Evolutionary conservation across 2,797 vertebrate species (phyloP), one percentile per base, ranked within the genome.

Genomic region (Sebastes flavidus): DNA sequence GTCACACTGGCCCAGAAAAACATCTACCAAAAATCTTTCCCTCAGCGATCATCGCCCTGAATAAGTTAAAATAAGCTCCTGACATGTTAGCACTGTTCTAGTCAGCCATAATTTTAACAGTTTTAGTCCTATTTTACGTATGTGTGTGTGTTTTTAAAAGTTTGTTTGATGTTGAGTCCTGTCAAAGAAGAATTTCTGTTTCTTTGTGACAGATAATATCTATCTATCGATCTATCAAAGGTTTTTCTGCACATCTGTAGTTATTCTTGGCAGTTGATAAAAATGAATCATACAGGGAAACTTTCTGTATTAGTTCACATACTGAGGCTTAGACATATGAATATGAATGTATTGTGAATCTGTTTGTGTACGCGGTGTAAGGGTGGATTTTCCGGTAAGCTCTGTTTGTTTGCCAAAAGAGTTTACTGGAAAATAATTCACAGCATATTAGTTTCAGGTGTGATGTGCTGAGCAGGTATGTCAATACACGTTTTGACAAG

Each of bases 401-500:
- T 12, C 14, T 27, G 12, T 25, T 29, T 8, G 13, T 11, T 69
- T 69, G 29, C n/a, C 66, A 49, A 52, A 10, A 29, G 10, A 34
- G 18, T 3, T 29, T 24, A 55, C 2, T 34, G 29, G 20, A 69
- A 56, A 69, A 69, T 55, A 32, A 63, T 24, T 75, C 25, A 63
- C 10, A 54, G 11, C 22, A 42, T 38, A 52, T 65, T 27, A 24
- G 24, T 70, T 67, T 74, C 5, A 54, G 27, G 29, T 63, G 52
- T 56, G 3, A 25, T 5, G 4, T 38, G 18, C 18, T 12, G 18
- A 75, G 74, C 80, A 75, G 62, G 60, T 79, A 71, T 49, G 55
- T 59, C 25, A 54, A 61, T 38, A 11, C 81, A 77, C 5, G 65
- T 87, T 85, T 80, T 78, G 59, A 84, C 84, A 85, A 78, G 75